Evolutionary conservation across 2,113 vertebrate genomes (phyloP).

Genomic region (Nyctereutes procyonoides): DNA sequence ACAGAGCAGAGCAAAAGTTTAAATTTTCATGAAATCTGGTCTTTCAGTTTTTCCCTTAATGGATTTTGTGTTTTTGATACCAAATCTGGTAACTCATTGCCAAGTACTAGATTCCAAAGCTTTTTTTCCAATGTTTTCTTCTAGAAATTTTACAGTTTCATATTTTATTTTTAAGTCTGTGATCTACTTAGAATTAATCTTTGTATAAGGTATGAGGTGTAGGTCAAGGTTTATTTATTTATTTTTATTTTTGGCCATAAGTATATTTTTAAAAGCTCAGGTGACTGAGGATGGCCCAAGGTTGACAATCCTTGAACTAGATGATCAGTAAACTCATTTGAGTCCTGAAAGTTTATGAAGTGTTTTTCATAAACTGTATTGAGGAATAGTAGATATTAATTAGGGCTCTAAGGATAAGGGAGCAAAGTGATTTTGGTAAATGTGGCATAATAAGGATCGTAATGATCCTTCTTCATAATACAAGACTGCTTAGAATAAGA

Average conservation of each 20-base stretch:
- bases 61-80: conserved; percentile 23
- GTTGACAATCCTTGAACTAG: background rate
- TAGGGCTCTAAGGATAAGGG: background rate
- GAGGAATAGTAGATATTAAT: background rate
- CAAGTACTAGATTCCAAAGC: background rate
- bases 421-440: conserved; percentile 11
- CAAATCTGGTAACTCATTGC: background rate
- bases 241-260: background rate
- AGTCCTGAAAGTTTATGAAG: background rate
- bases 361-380: background rate
- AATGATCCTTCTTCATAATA: background rate
- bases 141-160: background rate
- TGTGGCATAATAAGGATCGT: background rate
- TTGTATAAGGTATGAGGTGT: background rate
- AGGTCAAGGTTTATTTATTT: background rate
- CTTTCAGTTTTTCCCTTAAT: background rate
- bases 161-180: background rate
- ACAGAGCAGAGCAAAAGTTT: background rate
- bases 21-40: background rate
- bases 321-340: background rate
- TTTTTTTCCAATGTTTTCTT: background rate
- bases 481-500: background rate
- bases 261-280: background rate
- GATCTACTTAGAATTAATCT: background rate
- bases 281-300: background rate